These are phyloP conservation scores for Cephalopterus ornatus DNA, from an alignment of 2,113 vertebrate genomes.

Conservation along the genomic window DNA sequence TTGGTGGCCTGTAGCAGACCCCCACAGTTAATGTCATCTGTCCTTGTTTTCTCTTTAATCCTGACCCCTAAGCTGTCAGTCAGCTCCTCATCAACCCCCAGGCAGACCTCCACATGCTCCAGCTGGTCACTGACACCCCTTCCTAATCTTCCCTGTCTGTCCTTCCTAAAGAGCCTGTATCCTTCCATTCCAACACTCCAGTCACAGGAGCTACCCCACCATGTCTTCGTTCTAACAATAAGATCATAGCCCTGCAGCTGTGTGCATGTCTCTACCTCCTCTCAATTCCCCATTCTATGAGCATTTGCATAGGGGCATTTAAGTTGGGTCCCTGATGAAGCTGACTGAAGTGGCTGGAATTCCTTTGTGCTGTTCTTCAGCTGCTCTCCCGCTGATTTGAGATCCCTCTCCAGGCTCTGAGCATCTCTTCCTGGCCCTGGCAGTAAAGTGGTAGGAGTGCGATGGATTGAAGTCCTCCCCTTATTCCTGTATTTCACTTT, in stretches of 20 bases:
- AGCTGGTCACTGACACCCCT: neutral
- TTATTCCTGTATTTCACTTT: neutral
- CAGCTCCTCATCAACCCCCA: neutral
- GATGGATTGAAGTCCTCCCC: neutral
- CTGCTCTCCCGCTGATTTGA: neutral
- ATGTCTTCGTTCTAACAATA: neutral
- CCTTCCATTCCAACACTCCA: neutral
- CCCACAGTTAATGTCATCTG: neutral
- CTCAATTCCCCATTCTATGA: neutral
- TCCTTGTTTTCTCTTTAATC: neutral
- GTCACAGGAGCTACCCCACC: neutral
- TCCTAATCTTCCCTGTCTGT: neutral
- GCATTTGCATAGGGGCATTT: neutral
- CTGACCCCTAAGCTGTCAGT: neutral
- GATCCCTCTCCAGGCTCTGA: neutral
- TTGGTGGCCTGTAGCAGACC: neutral
- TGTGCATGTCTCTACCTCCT: neutral
- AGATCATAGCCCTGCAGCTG: neutral
- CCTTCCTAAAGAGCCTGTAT: neutral
- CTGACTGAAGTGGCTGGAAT: neutral
- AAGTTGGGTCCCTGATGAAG: neutral
- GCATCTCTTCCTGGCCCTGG: neutral
- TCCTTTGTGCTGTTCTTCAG: neutral
- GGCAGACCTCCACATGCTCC: accelerated
- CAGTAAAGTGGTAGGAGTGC: neutral